Base-by-base conservation (phyloP, 2,113 vertebrate genomes). In the Brachypteracias leptosomus region DNA sequence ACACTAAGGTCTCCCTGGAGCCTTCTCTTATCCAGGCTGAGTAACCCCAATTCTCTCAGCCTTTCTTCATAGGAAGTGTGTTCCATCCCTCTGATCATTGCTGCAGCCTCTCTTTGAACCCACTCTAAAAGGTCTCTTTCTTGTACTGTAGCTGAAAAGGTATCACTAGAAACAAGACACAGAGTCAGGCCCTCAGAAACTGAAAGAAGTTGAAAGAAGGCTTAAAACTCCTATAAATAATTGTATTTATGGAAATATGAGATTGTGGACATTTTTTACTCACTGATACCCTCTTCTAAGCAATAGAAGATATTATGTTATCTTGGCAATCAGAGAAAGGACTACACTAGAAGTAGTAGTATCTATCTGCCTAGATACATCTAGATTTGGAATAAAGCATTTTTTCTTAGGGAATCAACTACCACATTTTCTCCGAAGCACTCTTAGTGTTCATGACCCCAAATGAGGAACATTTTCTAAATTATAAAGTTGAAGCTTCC, bases 291-390 rank as follows among this genome's bases (percentile, higher is more conserved):
- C 24, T 71, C 31, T 55, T 66, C 13, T 26, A 66, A 80, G 18
- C 18, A 71, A 51, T 8, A 9, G 9, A 77, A 61, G 19, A 63
- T 51, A 36, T 68, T 51, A 26, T 11, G 6, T 38, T 68, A 19
- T 16, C 33, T 31, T 25, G 47, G 31, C 17, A 79, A 25, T 28
- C 12, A 42, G 13, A 61, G 58, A 55, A 70, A 13, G 29, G 10
- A 38, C n/a, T 35, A 11, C 0, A 0, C 5, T 71, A 42, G 57
- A 72, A 58, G 26, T 17, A 67, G 10, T 38, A 47, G 8, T 29
- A 68, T 62, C 7, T 59, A 25, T 57, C 40, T 40, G 20, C 10
- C 21, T 46, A 49, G 10, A 8, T 87, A 59, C 1, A 3, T 24
- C 31, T 25, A 47, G 16, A n/a, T 80, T 71, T 67, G n/a, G 26